Evolutionary conservation across 1,140 invertebrate genomes (phyloP), one percentile per base, ranked within the genome.

Genomic region (Ceratina australensis): DNA sequence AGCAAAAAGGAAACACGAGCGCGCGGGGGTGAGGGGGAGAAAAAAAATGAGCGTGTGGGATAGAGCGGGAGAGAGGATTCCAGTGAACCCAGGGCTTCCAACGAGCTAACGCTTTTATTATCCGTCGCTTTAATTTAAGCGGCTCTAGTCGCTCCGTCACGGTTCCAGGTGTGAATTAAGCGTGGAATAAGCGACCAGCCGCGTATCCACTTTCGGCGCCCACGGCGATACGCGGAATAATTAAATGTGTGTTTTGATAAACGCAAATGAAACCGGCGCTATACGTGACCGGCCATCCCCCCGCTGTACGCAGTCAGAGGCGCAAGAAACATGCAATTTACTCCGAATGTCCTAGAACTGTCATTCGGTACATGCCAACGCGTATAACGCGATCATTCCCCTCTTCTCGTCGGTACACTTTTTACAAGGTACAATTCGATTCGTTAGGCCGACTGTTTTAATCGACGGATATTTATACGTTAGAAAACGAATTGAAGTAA

Each of bases 41-140:
- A 47, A 42, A 47, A 50, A 59, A 52, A 61, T 69, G 69, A 78
- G 59, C 56, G 65, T 42, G 72, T 67, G 74, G 64, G 71, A 81
- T 79, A 81, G 78, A 87, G 77, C 78, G 81, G 72, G 68, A 84
- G 68, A 20, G n/a, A 78, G 80, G 77, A 76, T 80, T 76, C 65
- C 79, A 78, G 57, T 80, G 78, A 82, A 75, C 78, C 79, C 63
- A 73, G 74, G 67, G 79, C 67, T 47, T 61, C 52, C 74, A 42
- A 71, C 74, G 86, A 71, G 86, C 66, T 86, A 81, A 84, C 80
- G 84, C 89, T 91, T 92, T 92, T 92, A 92, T 91, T 91, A 92
- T 91, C 90, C 88, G 89, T 73, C 77, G 90, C 86, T 92, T 91
- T 91, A 91, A 91, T 92, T 92, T 91, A 92, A 91, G 88, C 89